These are phyloP conservation scores for Aphelocoma coerulescens DNA, from an alignment of 2,113 vertebrate species.

Conservation along the genomic window DNA sequence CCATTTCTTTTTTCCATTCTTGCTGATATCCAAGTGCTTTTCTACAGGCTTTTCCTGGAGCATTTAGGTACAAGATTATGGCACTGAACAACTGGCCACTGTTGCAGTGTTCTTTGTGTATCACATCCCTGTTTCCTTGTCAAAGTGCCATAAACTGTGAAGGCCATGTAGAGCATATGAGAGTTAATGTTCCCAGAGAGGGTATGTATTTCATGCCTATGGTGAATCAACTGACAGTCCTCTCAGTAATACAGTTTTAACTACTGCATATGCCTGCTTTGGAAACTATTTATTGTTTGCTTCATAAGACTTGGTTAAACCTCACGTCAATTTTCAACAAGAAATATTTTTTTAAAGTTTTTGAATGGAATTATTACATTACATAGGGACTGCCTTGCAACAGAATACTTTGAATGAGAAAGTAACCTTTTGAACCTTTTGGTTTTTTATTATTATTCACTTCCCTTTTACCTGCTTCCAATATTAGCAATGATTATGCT, in stretches of 20 bases:
- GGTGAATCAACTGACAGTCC: not conserved
- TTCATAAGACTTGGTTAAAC: not conserved
- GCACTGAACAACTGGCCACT: not conserved
- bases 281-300: not conserved
- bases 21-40: not conserved
- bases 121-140: not conserved
- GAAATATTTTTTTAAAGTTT: not conserved
- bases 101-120: not conserved
- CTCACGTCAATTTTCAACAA: not conserved
- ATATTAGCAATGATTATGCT: not conserved
- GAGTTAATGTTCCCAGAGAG: not conserved
- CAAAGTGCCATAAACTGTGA: not conserved
- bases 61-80: not conserved
- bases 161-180: accelerated
- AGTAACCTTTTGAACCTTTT: not conserved
- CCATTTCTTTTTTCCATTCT: not conserved
- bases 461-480: not conserved
- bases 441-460: not conserved
- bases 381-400: not conserved
- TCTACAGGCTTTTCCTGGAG: not conserved
- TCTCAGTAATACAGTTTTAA: not conserved
- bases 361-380: not conserved
- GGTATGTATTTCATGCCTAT: not conserved
- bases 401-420: not conserved
- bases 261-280: not conserved